Evolutionary conservation across 2,113 vertebrate genomes (phyloP).

Genomic region (Dendropsophus ebraccatus): DNA sequence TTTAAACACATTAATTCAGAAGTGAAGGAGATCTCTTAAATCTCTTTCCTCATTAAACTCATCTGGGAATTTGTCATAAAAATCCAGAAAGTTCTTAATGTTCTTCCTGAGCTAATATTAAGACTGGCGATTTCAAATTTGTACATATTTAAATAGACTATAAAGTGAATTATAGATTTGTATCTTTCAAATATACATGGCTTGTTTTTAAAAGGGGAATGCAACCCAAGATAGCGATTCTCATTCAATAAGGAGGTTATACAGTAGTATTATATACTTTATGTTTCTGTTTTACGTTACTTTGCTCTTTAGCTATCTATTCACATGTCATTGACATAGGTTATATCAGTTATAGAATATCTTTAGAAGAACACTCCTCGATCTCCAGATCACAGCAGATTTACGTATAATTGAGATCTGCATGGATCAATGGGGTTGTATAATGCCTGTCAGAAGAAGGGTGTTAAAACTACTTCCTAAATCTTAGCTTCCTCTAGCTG

Average conservation of each 20-base stretch:
- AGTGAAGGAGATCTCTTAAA: constrained; percentile 44
- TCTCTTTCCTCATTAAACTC: constrained; percentile 49
- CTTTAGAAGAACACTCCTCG: not conserved
- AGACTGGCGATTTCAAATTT: constrained; percentile 27
- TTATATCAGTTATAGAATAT: not conserved
- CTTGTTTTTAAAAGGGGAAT: not conserved
- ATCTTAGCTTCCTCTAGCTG: too few species aligned
- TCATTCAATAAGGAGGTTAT: not conserved
- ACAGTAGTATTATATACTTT: not conserved
- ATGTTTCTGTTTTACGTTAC: not conserved
- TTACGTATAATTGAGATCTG: not conserved
- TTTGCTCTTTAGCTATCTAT: not conserved
- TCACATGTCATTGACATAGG: not conserved
- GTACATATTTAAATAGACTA: constrained; percentile 39
- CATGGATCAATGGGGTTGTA: not conserved
- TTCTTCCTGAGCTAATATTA: constrained; percentile 27
- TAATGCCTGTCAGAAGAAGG: too few species aligned
- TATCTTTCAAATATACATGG: not conserved
- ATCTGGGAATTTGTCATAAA: constrained; percentile 45
- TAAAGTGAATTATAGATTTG: constrained; percentile 5
- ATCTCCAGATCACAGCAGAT: not conserved
- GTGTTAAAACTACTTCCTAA: too few species aligned
- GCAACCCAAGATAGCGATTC: not conserved
- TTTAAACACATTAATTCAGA: constrained; percentile 55
- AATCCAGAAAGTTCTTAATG: constrained; percentile 51